Base-by-base conservation (phyloP, 2,113 vertebrate genomes). In the Otis tarda region DNA sequence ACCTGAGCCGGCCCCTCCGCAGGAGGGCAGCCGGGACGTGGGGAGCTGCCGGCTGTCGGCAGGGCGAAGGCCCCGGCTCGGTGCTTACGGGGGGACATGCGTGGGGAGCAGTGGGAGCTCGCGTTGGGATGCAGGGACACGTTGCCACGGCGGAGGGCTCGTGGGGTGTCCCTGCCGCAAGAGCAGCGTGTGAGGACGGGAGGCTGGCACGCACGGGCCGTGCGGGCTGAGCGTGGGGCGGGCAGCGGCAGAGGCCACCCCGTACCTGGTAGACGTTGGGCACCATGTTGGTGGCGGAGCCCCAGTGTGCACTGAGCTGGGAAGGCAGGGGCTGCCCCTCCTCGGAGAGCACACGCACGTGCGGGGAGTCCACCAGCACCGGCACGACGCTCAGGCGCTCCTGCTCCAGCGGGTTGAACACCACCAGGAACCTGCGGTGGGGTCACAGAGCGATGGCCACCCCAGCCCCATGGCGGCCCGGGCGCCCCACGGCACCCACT, bases 371-470 rank as follows among this genome's bases (percentile, higher is more conserved):
- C 92, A 99, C 99, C 92, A 99, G 96, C 81, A 99, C 97, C 0
- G 98, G 98, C 83, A 99, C 98, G 11, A 98, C 39, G 1, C 98
- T 99, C 94, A 99, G 97, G 18, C 98, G 98, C 71, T 99, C 99
- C 96, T 99, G 99, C 87, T 99, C 99, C 79, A 99, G 90, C 0
- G 99, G 98, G 97, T 99, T 99, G 97, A 99, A 99, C 31, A 99
- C 97, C 87, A 99, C 99, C 96, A 99, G 91, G 50, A 98, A 99
- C 96, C 99, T 99, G 96, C 3, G 1, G 52, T 9, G 39, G 59
- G 8, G 13, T 45, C 31, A 63, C 47, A 63, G 20, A 8, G 23
- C 19, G 14, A 79, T 30, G 31, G 82, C 30, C 13, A 49, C 35
- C 25, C 52, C 87, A 75, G 49, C 37, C 37, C 33, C 69, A 33